These are phyloP conservation scores for Xylocampa areola DNA, from an alignment of 2,888 invertebrate species.

Conservation along the genomic window DNA sequence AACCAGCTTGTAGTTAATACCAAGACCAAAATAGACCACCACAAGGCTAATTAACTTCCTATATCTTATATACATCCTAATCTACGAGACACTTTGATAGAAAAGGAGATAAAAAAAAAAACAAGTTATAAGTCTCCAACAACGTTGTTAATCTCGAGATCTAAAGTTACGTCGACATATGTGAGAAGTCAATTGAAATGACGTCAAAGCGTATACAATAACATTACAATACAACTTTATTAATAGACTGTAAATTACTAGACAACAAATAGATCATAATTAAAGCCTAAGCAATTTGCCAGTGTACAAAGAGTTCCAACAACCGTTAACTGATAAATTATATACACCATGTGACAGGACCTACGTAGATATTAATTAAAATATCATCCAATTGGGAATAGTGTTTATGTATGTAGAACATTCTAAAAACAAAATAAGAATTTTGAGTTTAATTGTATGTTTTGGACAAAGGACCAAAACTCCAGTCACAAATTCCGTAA, in stretches of 20 bases:
- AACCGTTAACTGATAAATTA: slow-evolving; percentile 2
- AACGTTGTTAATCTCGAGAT: slow-evolving; percentile 13
- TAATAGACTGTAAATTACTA: slow-evolving; percentile 4
- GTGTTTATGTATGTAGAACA: too few species aligned
- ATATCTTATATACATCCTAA: slow-evolving; percentile 14
- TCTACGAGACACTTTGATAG: too few species aligned
- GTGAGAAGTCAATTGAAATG: slow-evolving; percentile 40
- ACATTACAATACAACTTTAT: slow-evolving; percentile 14
- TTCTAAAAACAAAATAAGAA: too few species aligned
- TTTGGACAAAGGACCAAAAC: too few species aligned
- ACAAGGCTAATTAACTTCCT: slow-evolving; percentile 20
- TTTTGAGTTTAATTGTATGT: too few species aligned
- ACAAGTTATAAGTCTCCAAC: slow-evolving; percentile 16
- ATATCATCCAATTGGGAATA: not conserved
- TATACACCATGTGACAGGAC: not conserved
- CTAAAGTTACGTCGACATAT: not conserved
- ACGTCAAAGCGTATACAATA: slow-evolving; percentile 35
- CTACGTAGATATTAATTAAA: not conserved
- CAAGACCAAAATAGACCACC: slow-evolving; percentile 19
- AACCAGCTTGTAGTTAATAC: too few species aligned
- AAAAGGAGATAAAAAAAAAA: too few species aligned
- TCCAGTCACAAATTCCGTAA: too few species aligned
- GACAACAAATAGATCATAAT: slow-evolving; percentile 24
- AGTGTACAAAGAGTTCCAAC: not conserved
- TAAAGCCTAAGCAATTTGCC: not conserved